Percentiles rank a stretch among this genome's conserved stretches.
phyloP scores from a whole-genome alignment of 2,113 vertebrate species.

The Peromyscus maniculatus region DNA sequence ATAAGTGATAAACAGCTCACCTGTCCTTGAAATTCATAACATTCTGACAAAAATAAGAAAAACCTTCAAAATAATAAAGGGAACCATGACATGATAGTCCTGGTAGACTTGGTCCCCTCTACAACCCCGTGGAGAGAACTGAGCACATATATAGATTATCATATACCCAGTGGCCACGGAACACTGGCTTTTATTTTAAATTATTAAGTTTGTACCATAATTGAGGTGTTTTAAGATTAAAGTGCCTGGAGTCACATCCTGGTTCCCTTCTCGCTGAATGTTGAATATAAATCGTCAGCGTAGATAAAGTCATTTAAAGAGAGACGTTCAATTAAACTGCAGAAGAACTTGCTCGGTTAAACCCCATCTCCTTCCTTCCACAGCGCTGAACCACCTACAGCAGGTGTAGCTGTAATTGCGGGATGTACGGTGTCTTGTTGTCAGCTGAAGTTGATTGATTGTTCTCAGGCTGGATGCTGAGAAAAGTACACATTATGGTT shows the following conservation, averaged over 20 bases:
- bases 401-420: background rate
- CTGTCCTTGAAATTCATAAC: constrained; percentile 13
- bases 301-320: background rate
- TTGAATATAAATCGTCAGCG: background rate
- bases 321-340: background rate
- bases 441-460: background rate
- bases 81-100: background rate
- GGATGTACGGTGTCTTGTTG: background rate
- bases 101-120: background rate
- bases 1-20: background rate
- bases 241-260: background rate
- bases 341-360: background rate
- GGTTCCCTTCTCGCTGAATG: background rate
- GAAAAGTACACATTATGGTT: background rate
- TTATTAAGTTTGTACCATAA: background rate
- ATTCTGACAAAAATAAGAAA: background rate
- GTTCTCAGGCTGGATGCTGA: background rate
- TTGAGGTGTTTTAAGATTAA: background rate
- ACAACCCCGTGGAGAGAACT: background rate
- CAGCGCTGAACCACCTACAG: background rate
- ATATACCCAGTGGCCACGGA: background rate
- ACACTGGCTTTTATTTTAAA: constrained; percentile 28
- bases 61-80: background rate
- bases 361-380: background rate
- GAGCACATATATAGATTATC: background rate